Evolutionary conservation across 2,888 invertebrate genomes (phyloP), one percentile per base, ranked within the genome.

Genomic region (Trichopoda pennipes): DNA sequence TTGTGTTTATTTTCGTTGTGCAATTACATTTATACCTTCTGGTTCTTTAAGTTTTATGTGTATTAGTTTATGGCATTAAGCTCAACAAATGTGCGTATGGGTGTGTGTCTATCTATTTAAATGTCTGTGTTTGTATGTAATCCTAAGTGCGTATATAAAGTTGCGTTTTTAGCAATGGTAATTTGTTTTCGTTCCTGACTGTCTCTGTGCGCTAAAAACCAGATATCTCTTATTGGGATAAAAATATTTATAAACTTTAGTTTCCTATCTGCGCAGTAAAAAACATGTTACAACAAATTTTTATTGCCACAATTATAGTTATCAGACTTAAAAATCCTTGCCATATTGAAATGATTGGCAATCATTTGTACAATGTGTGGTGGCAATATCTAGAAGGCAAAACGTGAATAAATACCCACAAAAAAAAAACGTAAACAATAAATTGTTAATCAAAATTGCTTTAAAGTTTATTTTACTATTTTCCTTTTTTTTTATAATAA

Each of bases 351-450:
- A 53, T 69, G 86, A 84, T 88, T 86, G 86, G 85, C 87, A 89
- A 88, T 87, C 85, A 86, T 89, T 87, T 87, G n/a, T n/a, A n/a
- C 88, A 86, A 86, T 88, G 86, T 85, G 89, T 90, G 90, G 90
- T 86, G 83, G 87, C 88, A 90, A 90, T 91, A n/a, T n/a, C n/a
- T n/a, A n/a, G n/a, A n/a, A n/a, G n/a, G n/a, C n/a, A n/a, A n/a
- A n/a, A n/a, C n/a, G n/a, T n/a, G n/a, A n/a, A n/a, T n/a, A n/a
- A n/a, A n/a, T n/a, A n/a, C n/a, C n/a, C n/a, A n/a, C n/a, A n/a
- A n/a, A n/a, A n/a, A n/a, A n/a, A n/a, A n/a, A n/a, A n/a, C n/a
- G n/a, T n/a, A n/a, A n/a, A n/a, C n/a, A n/a, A n/a, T n/a, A n/a
- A n/a, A n/a, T n/a, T n/a, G n/a, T n/a, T n/a, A n/a, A n/a, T n/a